Evolutionary conservation across 2,797 vertebrate species (phyloP).

Genomic region (Sternarchorhynchus goeldii): DNA sequence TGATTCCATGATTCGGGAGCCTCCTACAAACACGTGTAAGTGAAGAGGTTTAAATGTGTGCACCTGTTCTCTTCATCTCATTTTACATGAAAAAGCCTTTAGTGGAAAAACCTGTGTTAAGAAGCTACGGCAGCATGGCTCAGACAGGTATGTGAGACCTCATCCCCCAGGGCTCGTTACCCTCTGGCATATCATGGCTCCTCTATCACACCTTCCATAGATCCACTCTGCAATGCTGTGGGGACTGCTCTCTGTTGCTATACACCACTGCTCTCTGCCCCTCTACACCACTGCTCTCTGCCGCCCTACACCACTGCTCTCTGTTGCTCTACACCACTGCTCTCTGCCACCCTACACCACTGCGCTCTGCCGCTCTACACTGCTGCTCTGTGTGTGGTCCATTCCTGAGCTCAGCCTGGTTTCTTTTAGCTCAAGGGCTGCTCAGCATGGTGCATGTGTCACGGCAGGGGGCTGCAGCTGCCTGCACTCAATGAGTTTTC

Average conservation of each 20-base stretch:
- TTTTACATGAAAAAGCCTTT: too few relatives aligned
- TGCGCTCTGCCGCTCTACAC: too few relatives aligned
- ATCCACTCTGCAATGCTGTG: too few relatives aligned
- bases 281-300: too few relatives aligned
- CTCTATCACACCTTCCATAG: slow-evolving; percentile 17
- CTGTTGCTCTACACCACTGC: too few relatives aligned
- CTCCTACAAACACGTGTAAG: neutral
- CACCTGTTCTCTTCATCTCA: neutral
- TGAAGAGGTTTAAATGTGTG: neutral
- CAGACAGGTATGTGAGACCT: too few relatives aligned
- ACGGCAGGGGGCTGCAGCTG: slow-evolving; percentile 35
- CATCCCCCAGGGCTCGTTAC: neutral
- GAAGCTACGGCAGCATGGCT: too few relatives aligned
- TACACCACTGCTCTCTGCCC: too few relatives aligned
- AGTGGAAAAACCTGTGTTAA: too few relatives aligned
- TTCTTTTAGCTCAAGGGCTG: neutral
- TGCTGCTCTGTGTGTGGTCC: neutral
- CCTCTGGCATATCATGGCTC: slow-evolving; percentile 22
- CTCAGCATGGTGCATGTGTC: slow-evolving; percentile 20
- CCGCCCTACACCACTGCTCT: too few relatives aligned
- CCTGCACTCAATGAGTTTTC: neutral
- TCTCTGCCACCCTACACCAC: too few relatives aligned
- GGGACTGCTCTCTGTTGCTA: too few relatives aligned
- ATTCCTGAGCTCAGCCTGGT: slow-evolving; percentile 10
- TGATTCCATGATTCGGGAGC: neutral